phyloP scores from a whole-genome alignment of 2,888 invertebrate genomes.

The Diadegma fenestrale region DNA sequence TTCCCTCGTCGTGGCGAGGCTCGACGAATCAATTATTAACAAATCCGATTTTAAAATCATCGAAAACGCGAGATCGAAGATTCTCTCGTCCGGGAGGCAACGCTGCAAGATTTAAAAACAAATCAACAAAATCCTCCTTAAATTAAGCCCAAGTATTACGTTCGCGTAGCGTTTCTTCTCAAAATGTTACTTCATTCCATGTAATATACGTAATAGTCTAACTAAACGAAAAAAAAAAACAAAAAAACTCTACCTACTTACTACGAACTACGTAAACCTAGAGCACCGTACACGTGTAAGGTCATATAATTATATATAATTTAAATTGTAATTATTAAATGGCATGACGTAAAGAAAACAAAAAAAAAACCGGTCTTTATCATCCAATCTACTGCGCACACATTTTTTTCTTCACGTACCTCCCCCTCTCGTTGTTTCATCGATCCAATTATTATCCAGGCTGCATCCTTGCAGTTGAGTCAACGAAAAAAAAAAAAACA shows the following conservation, averaged over 20 bases:
- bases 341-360: slow-evolving; percentile 83
- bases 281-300: slow-evolving; percentile 84
- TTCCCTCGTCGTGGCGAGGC: slow-evolving; percentile 26
- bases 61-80: slow-evolving; percentile 41
- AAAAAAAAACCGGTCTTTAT: slow-evolving; percentile 65
- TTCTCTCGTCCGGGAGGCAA: slow-evolving; percentile 40
- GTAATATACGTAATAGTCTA: slow-evolving; percentile 85
- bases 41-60: slow-evolving; percentile 32
- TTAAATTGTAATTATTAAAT: slow-evolving; percentile 85
- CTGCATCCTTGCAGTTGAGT: slow-evolving; percentile 36
- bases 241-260: slow-evolving; percentile 76
- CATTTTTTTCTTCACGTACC: slow-evolving; percentile 48
- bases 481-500: slow-evolving; percentile 1
- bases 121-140: slow-evolving; percentile 72
- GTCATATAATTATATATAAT: slow-evolving; percentile 84
- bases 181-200: slow-evolving; percentile 84
- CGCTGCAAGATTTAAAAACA: slow-evolving; percentile 37
- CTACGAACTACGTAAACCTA: slow-evolving; percentile 84
- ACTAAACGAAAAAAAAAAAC: slow-evolving; percentile 75
- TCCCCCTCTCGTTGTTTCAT: slow-evolving; percentile 36
- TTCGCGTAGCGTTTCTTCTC: slow-evolving; percentile 82
- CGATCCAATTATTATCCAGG: slow-evolving; percentile 44
- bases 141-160: slow-evolving; percentile 84
- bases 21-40: slow-evolving; percentile 27
- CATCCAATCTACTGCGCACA: slow-evolving; percentile 49